Evolutionary conservation across 2,113 vertebrate genomes (phyloP).

Genomic region (Xiphophorus couchianus): DNA sequence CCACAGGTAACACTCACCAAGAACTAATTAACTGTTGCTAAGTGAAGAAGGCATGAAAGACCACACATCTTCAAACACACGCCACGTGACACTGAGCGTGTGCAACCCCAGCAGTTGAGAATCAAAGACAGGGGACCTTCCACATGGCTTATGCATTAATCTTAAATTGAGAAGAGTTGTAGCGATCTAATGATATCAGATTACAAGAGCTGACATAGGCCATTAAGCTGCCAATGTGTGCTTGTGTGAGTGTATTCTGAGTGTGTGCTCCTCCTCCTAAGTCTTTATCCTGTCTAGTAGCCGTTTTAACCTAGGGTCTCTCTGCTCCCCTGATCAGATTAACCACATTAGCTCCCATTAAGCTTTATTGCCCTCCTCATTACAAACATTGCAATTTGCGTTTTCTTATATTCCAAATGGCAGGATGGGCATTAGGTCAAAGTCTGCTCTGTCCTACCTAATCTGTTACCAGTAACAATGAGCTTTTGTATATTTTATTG

Average conservation of each 20-base stretch:
- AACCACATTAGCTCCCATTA: conserved; percentile 78
- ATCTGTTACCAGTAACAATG: conserved; percentile 17
- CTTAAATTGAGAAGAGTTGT: conserved; percentile 37
- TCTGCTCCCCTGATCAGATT: conserved; percentile 62
- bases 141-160: conserved; percentile 63
- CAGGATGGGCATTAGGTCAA: conserved; percentile 42
- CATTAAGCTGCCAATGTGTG: not conserved
- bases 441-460: conserved; percentile 15
- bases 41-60: conserved; percentile 58
- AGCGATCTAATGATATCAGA: conserved; percentile 46
- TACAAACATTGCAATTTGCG: conserved; percentile 56
- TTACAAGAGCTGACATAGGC: conserved; percentile 10
- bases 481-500: conserved; percentile 16
- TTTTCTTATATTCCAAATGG: conserved; percentile 65
- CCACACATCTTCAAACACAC: conserved; percentile 32
- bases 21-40: conserved; percentile 74
- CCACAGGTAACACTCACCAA: conserved; percentile 67
- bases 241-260: not conserved
- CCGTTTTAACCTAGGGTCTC: conserved; percentile 69
- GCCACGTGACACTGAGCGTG: conserved; percentile 32
- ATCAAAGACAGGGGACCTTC: conserved; percentile 58
- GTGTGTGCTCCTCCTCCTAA: conserved; percentile 1
- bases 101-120: conserved; percentile 41
- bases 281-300: conserved; percentile 64
- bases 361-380: conserved; percentile 63